Conservation (phyloP, 2,113 vertebrate species). For the Thermophis baileyi region DNA sequence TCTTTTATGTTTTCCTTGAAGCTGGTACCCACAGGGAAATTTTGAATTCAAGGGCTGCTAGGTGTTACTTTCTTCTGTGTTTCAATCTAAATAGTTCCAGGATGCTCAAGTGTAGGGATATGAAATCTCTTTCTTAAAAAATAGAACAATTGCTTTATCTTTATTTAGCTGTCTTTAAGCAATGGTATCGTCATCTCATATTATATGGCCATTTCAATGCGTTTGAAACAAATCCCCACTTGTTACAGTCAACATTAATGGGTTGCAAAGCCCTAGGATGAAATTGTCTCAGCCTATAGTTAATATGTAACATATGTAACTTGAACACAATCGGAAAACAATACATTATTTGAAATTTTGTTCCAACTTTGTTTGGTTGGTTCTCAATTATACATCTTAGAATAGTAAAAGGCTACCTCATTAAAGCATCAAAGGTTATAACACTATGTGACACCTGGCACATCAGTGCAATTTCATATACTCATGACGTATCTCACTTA, state of each 20-base stretch:
- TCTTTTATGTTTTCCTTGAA: constrained; percentile 32
- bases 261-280: neutral
- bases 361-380: neutral
- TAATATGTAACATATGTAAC: neutral
- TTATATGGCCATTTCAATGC: rapidly evolving
- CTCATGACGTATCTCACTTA: neutral
- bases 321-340: neutral
- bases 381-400: neutral
- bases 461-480: neutral
- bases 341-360: neutral
- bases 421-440: neutral
- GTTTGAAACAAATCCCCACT: neutral
- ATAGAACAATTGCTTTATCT: constrained; percentile 30
- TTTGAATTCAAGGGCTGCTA: constrained; percentile 2
- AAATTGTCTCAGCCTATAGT: neutral
- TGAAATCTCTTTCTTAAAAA: constrained; percentile 21
- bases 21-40: constrained; percentile 22
- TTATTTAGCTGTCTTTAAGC: constrained; percentile 3
- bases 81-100: neutral
- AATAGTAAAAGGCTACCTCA: neutral
- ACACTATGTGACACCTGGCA: neutral
- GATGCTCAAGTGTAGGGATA: neutral
- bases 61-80: constrained; percentile 3
- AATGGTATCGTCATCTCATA: constrained; percentile 16
- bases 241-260: constrained; percentile 8